Evolutionary conservation across 2,113 vertebrate genomes (phyloP), one percentile per base, ranked within the genome.

Genomic region (Cololabis saira): DNA sequence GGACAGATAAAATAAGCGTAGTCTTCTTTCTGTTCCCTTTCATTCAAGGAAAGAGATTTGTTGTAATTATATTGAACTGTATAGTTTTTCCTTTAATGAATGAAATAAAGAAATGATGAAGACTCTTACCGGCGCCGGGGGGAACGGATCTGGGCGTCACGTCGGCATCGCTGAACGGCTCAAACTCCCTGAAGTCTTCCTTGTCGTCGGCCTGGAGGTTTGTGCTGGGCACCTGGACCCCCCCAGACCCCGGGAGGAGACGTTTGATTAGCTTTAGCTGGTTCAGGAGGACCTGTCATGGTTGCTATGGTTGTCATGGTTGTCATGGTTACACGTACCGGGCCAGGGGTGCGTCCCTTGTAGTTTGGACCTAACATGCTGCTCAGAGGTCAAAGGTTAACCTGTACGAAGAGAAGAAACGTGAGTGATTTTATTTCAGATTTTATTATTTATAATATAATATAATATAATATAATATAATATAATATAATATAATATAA

Each of bases 151-250:
- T 65, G 40, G 83, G 74, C 1, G 0, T 2, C 12, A 5, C 17
- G 0, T 16, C 65, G 1, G 22, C 40, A 17, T 48, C 51, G 0
- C 63, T 44, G 30, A 78, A 84, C 4, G 49, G 52, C 7, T 82
- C 73, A 42, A 77, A 84, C 0, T 69, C 70, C 1, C 21, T 52
- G 4, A 74, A 67, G 0, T 74, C 73, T 0, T 64, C 41, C 0
- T 13, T 12, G 3, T 49, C 12, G 0, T 59, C 68, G 0, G 17
- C 7, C 0, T n/a, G 2, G 16, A 84, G 73, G 73, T 87, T 87
- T 33, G 56, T n/a, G 40, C 17, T 65, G 1, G 84, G 37, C 47
- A 78, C 40, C 84, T 86, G 11, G 7, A 54, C 1, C 15, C 14
- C 3, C 21, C 11, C 12, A 19, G 27, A 48, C 5, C 6, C 0